Conservation (phyloP, 2,888 invertebrate genomes). For the Atherix ibis region DNA sequence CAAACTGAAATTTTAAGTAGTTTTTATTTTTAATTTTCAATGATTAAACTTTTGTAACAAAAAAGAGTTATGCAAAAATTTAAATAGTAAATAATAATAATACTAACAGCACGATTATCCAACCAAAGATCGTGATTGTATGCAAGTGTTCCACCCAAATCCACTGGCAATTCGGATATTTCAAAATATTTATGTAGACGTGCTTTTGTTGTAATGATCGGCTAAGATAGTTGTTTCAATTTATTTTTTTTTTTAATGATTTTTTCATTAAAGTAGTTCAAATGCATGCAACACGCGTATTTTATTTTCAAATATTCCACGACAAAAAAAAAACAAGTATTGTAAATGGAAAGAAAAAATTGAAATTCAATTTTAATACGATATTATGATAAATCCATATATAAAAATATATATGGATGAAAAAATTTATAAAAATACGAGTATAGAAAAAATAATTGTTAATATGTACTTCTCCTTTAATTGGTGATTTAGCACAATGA, state of each 20-base stretch:
- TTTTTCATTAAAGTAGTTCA: too few species aligned
- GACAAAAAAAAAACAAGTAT: not conserved
- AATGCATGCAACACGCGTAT: too few species aligned
- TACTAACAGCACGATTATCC: conserved; percentile 53
- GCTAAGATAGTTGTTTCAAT: too few species aligned
- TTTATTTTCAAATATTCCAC: not conserved
- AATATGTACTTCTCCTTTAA: conserved; percentile 39
- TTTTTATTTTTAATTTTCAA: too few species aligned
- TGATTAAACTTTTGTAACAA: too few species aligned
- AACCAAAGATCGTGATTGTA: conserved; percentile 64
- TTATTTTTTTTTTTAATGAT: too few species aligned
- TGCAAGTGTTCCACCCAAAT: conserved; percentile 52
- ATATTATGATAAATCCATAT: too few species aligned
- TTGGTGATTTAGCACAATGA: conserved; percentile 45
- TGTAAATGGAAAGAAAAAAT: not conserved
- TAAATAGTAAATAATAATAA: conserved; percentile 2
- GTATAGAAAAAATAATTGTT: not conserved
- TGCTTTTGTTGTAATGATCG: conserved; percentile 49
- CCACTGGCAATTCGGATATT: conserved; percentile 49
- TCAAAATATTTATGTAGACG: conserved; percentile 55
- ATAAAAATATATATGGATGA: not conserved
- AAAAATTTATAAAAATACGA: not conserved
- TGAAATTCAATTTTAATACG: too few species aligned
- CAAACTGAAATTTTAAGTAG: too few species aligned
- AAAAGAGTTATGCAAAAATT: too few species aligned